phyloP scores from a whole-genome alignment of 2,888 invertebrate genomes.

The Exephanes ischioxanthus region DNA sequence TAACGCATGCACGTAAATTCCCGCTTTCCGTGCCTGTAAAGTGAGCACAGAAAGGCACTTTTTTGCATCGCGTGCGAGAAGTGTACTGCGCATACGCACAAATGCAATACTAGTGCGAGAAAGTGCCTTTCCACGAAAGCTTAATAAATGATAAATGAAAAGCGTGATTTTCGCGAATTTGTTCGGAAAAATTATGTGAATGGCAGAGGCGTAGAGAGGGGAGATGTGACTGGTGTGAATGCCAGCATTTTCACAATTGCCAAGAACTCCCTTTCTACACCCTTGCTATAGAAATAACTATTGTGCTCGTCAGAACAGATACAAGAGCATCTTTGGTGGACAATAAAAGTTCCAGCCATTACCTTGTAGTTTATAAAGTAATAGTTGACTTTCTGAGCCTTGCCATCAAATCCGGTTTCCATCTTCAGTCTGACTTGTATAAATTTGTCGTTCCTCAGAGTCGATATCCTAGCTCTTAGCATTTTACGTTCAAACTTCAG shows the following conservation, averaged over 20 bases:
- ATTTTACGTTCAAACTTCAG: slow-evolving; percentile 97
- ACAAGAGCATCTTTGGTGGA: background rate
- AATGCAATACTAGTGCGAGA: too few relatives aligned
- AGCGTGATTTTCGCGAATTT: background rate
- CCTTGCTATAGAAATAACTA: background rate
- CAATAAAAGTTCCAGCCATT: slow-evolving; percentile 43
- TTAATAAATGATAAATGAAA: background rate
- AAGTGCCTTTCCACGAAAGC: too few relatives aligned
- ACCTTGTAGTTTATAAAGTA: slow-evolving; percentile 98
- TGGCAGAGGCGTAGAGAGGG: too few relatives aligned
- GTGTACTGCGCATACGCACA: too few relatives aligned
- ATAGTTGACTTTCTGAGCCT: slow-evolving; percentile 98
- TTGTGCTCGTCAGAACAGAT: background rate
- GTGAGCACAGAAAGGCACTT: too few relatives aligned
- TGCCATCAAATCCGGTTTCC: slow-evolving; percentile 97
- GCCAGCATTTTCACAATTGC: too few relatives aligned
- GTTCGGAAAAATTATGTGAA: too few relatives aligned
- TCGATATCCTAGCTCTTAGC: slow-evolving; percentile 94
- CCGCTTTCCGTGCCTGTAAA: too few relatives aligned
- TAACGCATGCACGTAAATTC: too few relatives aligned
- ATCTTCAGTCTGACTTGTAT: slow-evolving; percentile 96
- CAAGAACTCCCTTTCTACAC: too few relatives aligned
- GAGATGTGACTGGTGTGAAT: too few relatives aligned
- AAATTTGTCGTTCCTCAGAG: slow-evolving; percentile 96
- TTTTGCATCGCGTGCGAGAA: too few relatives aligned